phyloP scores from a whole-genome alignment of 2,113 vertebrate genomes.

The Tauraco erythrolophus region DNA sequence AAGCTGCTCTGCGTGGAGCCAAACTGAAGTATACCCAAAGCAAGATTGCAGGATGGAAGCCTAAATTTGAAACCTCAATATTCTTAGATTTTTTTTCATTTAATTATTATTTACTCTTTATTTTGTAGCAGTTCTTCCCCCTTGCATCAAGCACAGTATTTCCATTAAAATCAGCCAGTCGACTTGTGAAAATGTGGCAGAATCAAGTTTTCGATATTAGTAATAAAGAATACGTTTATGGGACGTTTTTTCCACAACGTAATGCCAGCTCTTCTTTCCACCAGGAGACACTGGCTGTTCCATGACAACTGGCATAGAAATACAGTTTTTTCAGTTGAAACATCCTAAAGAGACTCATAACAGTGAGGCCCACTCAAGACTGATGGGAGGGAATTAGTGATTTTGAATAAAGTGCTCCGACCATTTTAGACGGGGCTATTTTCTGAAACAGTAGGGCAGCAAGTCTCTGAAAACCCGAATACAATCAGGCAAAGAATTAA shows the following conservation, averaged over 20 bases:
- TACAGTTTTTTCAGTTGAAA: background rate
- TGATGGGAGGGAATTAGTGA: background rate
- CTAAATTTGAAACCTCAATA: background rate
- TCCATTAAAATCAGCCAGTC: background rate
- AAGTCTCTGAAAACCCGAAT: background rate
- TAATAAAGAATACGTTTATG: background rate
- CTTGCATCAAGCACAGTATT: background rate
- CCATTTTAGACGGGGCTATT: background rate
- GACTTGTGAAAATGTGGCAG: background rate
- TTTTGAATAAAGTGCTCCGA: background rate
- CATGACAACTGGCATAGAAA: background rate
- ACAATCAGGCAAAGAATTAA: background rate
- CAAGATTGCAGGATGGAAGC: background rate
- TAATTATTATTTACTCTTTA: slow-evolving; percentile 25
- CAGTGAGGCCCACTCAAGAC: background rate
- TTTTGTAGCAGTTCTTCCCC: background rate
- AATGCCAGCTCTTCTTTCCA: slow-evolving; percentile 9
- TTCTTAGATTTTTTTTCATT: slow-evolving; percentile 7
- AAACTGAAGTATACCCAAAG: background rate
- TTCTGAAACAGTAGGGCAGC: background rate
- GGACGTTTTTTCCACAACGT: background rate
- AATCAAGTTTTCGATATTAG: background rate
- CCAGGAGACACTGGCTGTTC: background rate
- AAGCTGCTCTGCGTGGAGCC: background rate
- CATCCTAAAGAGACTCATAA: background rate